Evolutionary conservation across 2,113 vertebrate genomes (phyloP), one percentile per base, ranked within the genome.

Genomic region (Vulpes lagopus): DNA sequence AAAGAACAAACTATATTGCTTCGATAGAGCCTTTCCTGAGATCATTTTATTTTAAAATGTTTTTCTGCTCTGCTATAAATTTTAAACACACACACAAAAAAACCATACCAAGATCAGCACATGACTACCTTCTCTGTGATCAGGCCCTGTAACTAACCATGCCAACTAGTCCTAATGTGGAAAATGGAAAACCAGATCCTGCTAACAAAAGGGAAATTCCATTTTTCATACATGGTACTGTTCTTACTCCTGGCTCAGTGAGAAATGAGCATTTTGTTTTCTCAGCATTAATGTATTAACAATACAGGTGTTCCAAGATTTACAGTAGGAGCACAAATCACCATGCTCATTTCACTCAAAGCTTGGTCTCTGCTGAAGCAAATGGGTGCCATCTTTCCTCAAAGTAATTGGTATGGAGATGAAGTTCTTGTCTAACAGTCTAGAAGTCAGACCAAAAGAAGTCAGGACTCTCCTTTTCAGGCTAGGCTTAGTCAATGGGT

Each of bases 131-230:
- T 79, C 57, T 85, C 62, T 96, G 84, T 43, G 27, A 76, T 49
- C 17, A 89, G 80, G 15, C 1, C 79, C 89, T 89, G 95, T 93
- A 91, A 97, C 97, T 96, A 96, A 97, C 64, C 62, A 38, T 67
- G 65, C 83, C 92, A 96, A 85, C 55, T 92, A 92, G 9, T 85
- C 62, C 74, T 93, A 94, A 96, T 97, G 88, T 96, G 94, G 95
- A 96, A 96, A 98, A 95, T 89, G 51, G 76, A 94, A 98, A 97
- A 94, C 62, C 81, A 95, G 91, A 65, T 79, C 73, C 60, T 91
- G 27, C 69, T 97, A 95, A 95, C 65, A 90, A 95, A 97, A 94
- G 88, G 71, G 91, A 97, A 97, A 95, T 96, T 91, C 38, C 60
- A 94, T 95, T 97, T 97, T 96, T 97, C 71, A 91, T 93, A 79